Base-by-base conservation (phyloP, 1,140 invertebrate genomes). In the Drosophila parabipectinata region DNA sequence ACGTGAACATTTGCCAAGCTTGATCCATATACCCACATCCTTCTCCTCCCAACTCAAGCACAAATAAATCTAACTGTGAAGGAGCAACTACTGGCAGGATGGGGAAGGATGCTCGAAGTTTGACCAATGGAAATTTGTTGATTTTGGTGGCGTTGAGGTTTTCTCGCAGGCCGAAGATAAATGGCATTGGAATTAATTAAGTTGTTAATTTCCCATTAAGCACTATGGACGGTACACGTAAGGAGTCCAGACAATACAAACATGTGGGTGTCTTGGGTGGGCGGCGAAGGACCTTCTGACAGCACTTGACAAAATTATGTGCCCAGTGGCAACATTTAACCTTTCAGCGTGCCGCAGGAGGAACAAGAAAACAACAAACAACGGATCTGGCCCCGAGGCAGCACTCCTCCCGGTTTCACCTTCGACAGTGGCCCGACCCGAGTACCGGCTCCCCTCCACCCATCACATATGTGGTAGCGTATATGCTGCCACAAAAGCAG, bases 201-300 rank as follows among this genome's bases (percentile, higher is more conserved):
- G 84, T 89, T 89, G 84, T 89, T 89, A 89, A 89, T 89, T 89
- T 84, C 77, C 85, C 85, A 89, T 89, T 89, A 89, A 73, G 75
- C 82, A 88, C 66, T 59, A 41, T 56, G 53, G 59, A 56, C 66
- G 39, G 51, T 67, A 60, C 79, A 88, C 72, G 72, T 88, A 83
- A 73, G 58, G 50, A 45, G 68, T 75, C 66, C 60, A 77, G 55
- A 79, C 62, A 69, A 50, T 4, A 30, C 72, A 72, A 50, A 64
- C 48, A 57, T 53, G 50, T 62, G 41, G 34, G 18, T 48, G 37
- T 14, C 30, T n/a, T 12, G 50, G 7, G 21, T 18, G 55, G 41
- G 55, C 44, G 6, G 18, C 5, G 21, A 34, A 56, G 68, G 64
- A 45, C 59, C 63, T 69, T 39, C 61, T 87, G 78, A 85, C 82